Evolutionary conservation across 2,113 vertebrate species (phyloP).

Genomic region (Pollimyrus isidori): DNA sequence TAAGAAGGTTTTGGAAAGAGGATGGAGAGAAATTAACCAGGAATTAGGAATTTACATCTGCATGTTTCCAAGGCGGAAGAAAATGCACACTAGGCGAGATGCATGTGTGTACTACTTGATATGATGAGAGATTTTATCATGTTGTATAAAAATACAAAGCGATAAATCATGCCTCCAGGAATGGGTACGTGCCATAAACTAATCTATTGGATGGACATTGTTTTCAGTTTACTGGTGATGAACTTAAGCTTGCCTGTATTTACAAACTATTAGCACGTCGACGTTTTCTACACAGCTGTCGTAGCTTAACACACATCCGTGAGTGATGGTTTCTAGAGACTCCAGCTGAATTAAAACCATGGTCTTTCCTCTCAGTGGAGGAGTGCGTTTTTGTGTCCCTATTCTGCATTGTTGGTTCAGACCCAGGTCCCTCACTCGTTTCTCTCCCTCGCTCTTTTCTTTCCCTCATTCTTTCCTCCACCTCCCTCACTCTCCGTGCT

Average conservation of each 20-base stretch:
- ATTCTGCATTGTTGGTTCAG: not conserved
- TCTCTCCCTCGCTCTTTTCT: not conserved
- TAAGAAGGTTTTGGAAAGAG: not conserved
- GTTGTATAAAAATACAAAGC: not conserved
- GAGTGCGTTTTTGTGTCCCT: not conserved
- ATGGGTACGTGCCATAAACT: not conserved
- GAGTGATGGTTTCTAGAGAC: not conserved
- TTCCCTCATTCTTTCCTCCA: not conserved
- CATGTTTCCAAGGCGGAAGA: not conserved
- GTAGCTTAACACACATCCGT: not conserved
- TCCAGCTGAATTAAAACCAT: not conserved
- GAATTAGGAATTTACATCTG: not conserved
- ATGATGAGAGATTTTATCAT: not conserved
- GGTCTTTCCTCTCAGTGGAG: not conserved
- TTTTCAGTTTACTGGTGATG: not conserved
- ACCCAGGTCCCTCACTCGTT: not conserved
- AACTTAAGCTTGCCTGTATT: not conserved
- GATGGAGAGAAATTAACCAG: not conserved
- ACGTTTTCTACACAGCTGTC: not conserved
- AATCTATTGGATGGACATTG: not conserved
- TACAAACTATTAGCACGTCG: not conserved
- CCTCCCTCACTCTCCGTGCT: constrained; percentile 4
- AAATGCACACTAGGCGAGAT: not conserved
- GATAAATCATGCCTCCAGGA: not conserved
- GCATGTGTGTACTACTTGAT: not conserved